Conservation (phyloP, 2,888 invertebrate genomes). For the Trachelus tabidus region DNA sequence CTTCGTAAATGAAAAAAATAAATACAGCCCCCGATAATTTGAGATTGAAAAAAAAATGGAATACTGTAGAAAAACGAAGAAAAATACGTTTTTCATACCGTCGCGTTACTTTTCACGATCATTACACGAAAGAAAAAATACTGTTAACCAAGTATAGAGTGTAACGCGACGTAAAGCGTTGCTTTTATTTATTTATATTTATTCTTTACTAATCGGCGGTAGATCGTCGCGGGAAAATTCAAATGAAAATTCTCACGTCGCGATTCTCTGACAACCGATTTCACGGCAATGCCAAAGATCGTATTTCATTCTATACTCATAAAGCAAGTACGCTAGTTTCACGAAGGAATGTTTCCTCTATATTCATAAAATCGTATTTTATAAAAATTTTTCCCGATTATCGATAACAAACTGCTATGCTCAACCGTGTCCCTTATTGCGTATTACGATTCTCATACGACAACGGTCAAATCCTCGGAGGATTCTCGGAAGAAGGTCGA, state of each 20-base stretch:
- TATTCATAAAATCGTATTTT: neutral
- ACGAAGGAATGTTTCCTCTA: neutral
- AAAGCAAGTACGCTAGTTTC: neutral
- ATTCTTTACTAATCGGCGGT: constrained; percentile 7
- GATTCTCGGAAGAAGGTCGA: neutral
- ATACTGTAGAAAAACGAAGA: neutral
- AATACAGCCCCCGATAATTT: neutral
- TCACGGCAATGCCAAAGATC: constrained; percentile 8
- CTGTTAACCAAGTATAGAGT: neutral
- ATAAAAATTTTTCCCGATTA: neutral
- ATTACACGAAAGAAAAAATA: neutral
- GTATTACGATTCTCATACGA: neutral
- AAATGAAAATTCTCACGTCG: neutral
- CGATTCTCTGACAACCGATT: neutral
- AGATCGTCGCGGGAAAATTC: neutral
- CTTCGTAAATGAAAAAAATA: neutral
- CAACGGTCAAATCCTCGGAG: neutral
- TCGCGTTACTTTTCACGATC: neutral
- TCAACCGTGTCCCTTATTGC: neutral
- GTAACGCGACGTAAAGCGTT: constrained; percentile 13
- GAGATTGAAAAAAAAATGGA: neutral
- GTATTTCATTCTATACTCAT: neutral
- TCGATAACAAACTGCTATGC: neutral
- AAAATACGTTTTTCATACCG: neutral
- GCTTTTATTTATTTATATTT: constrained; percentile 23